Base-by-base conservation (phyloP, 2,888 invertebrate genomes). In the Ellobium chinense region DNA sequence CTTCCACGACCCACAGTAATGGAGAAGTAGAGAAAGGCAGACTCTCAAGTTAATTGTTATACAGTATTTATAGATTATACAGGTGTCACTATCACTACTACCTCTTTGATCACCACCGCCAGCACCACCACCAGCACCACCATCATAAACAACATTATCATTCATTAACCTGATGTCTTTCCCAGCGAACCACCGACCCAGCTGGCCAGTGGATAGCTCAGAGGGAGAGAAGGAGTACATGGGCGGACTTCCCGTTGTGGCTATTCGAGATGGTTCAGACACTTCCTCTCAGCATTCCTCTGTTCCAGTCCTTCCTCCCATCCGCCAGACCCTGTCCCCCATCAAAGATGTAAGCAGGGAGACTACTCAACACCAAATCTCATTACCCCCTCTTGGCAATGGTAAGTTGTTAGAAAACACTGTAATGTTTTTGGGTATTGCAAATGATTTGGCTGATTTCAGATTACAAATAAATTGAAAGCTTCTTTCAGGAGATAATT, bases 331-430 rank as follows among this genome's bases (percentile, higher is more conserved):
- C 2, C 82, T 90, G 54, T 88, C 89, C 18, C 87, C 90, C 14
- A 90, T 90, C 68, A 87, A 86, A n/a, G 90, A 90, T 72, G 86
- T 87, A 4, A 90, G 90, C 78, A 80, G 90, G n/a, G 90, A 90
- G 74, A 86, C 87, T 60, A 88, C 83, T 39, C 86, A 75, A 46
- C 84, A 84, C 21, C 83, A 83, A 21, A 78, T 85, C 31, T 83
- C 85, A 46, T 84, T 88, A 77, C 88, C 87, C 27, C 83, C 86
- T 14, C 84, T 87, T 9, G 36, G 27, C 2, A 56, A 75, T 68
- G 83, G 83, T 78, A 69, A 29, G n/a, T n/a, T n/a, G n/a, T n/a
- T n/a, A n/a, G n/a, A n/a, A n/a, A n/a, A n/a, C n/a, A n/a, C n/a
- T n/a, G n/a, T n/a, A n/a, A n/a, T n/a, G n/a, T n/a, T n/a, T n/a